Percentiles rank a stretch among this genome's conserved stretches.
Evolutionary conservation across 2,797 vertebrate genomes (phyloP).

Genomic region (Luscinia megarhynchos): DNA sequence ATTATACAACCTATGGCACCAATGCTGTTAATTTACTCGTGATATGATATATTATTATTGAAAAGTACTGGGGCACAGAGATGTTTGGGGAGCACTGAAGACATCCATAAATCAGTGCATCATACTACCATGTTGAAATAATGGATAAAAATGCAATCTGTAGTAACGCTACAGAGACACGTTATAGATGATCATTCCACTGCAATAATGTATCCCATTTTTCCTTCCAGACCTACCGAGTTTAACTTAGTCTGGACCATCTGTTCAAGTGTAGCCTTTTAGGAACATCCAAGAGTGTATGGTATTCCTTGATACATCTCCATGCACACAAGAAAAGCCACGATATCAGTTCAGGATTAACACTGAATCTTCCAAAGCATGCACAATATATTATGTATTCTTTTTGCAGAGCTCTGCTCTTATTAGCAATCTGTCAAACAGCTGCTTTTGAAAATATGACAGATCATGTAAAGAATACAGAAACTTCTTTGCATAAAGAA

Average conservation of each 20-base stretch:
- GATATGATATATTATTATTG: neutral
- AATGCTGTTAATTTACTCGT: neutral
- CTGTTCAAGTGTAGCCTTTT: neutral
- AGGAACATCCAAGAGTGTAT: neutral
- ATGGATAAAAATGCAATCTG: neutral
- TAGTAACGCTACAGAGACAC: neutral
- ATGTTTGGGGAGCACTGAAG: neutral
- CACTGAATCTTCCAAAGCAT: neutral
- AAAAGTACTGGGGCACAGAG: neutral
- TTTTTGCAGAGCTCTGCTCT: neutral
- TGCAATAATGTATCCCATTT: neutral
- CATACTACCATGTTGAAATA: neutral
- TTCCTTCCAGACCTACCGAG: neutral
- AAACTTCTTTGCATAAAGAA: neutral
- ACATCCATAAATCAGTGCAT: neutral
- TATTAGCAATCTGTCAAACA: neutral
- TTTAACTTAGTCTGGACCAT: neutral
- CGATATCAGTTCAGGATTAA: neutral
- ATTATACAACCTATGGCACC: neutral
- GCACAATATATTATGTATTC: rapidly evolving
- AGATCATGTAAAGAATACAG: neutral
- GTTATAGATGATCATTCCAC: neutral
- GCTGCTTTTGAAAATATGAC: neutral
- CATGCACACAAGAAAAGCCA: neutral
- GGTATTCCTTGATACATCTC: neutral